Percentiles rank a stretch among this genome's conserved stretches.
These are phyloP conservation scores for Malurus splendens DNA, from an alignment of 2,797 vertebrate genomes.

Conservation along the genomic window DNA sequence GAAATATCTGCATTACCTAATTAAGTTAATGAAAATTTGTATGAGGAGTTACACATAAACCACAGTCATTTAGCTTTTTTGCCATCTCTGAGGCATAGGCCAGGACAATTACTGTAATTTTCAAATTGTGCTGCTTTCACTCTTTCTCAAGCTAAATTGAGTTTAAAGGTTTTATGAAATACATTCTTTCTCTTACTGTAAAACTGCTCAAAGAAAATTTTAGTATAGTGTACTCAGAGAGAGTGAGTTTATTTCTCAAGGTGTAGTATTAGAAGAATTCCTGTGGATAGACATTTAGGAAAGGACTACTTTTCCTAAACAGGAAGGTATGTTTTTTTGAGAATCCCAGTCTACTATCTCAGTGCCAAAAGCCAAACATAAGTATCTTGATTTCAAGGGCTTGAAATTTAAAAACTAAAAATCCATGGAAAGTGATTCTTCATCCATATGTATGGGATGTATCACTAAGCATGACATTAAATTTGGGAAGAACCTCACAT, in stretches of 20 bases:
- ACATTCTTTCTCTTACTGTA: background rate
- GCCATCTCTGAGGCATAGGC: background rate
- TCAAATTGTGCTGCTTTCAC: background rate
- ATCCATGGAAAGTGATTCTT: background rate
- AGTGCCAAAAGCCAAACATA: background rate
- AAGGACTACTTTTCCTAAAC: background rate
- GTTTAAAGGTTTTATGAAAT: background rate
- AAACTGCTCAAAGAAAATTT: background rate
- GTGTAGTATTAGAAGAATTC: background rate
- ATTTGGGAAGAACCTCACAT: background rate
- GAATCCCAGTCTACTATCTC: background rate
- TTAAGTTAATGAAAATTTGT: background rate
- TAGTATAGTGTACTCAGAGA: background rate
- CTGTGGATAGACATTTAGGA: background rate
- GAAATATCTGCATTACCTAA: background rate
- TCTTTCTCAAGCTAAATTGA: background rate
- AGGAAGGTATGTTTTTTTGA: background rate
- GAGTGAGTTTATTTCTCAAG: background rate
- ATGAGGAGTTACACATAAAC: background rate
- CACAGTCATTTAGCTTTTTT: background rate
- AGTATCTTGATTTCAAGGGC: background rate
- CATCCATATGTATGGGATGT: background rate
- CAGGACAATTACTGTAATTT: conserved; percentile 1
- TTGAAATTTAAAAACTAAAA: background rate
- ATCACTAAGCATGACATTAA: background rate